Conservation (phyloP, 2,113 vertebrate species). For the Bettongia penicillata region DNA sequence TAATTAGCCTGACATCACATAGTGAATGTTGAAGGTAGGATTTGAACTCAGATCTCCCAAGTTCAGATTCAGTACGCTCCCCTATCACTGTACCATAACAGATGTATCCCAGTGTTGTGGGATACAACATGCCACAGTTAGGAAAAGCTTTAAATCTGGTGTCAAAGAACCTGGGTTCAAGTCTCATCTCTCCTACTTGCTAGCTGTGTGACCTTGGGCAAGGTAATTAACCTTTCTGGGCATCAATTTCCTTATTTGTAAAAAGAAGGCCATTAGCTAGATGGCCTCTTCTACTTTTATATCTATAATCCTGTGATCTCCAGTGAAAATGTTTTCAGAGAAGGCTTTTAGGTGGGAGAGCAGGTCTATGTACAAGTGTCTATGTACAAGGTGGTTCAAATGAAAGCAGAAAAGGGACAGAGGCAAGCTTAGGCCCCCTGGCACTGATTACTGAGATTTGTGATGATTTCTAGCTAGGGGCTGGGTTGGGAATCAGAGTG, state of each 20-base stretch:
- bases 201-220: not conserved
- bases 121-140: not conserved
- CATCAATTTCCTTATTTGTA: not conserved
- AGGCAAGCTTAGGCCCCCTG: not conserved
- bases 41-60: not conserved
- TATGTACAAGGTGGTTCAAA: not conserved
- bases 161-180: not conserved
- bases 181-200: not conserved
- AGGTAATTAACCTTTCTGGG: not conserved
- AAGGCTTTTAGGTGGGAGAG: not conserved
- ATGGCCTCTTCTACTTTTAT: not conserved
- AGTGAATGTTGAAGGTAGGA: not conserved
- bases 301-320: not conserved
- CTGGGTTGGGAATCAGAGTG: not conserved
- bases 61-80: not conserved
- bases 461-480: not conserved
- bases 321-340: not conserved
- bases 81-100: not conserved
- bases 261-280: not conserved
- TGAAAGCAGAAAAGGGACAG: not conserved
- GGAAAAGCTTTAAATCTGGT: not conserved
- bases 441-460: not conserved
- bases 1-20: not conserved
- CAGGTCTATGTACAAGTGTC: not conserved
- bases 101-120: not conserved